Base-by-base conservation (phyloP, 2,113 vertebrate species). In the Glaucidium brasilianum region DNA sequence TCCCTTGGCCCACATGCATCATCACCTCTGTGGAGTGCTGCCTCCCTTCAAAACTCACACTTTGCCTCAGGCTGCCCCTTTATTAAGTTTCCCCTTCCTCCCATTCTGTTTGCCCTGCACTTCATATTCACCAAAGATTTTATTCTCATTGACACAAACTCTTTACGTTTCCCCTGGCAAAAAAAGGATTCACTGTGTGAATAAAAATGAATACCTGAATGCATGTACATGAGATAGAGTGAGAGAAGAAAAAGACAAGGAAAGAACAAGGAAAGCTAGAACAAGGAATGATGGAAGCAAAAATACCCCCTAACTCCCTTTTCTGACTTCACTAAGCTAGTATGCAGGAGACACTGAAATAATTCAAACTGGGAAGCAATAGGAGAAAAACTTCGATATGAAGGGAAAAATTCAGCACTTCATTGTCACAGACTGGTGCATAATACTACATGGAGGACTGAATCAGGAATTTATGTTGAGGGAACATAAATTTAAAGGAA, bases 91-190 rank as follows among this genome's bases (percentile, higher is more conserved):
- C 25, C 13, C 9, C 11, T 39, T 72, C 47, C 56, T 84, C 35
- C 21, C 2, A 0, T 27, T 72, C 72, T n/a, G 2, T 59, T 86
- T 80, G 12, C 49, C 30, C 25, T 35, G 32, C 0, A 0, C 49
- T 79, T 77, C 1, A 0, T 69, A 95, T 88, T 83, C 90, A 82
- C 22, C 10, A 49, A 59, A 30, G 35, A 32, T 64, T 52, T 58
- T 37, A 41, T 62, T 94, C 49, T 72, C 49, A 68, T 64, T 75
- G 91, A 76, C 76, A 85, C 23, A 92, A 93, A 87, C 32, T 77
- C 74, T 83, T 67, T 49, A 53, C 0, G 0, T 74, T 95, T 81
- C 56, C 64, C 43, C 43, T 26, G 49, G 69, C 73, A 72, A 95
- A 95, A 92, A 47, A 81, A 84, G 35, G 52, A 86, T 67, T 95